Evolutionary conservation across 2,113 vertebrate species (phyloP), one percentile per base, ranked within the genome.

Genomic region (Psephotus haematonotus): DNA sequence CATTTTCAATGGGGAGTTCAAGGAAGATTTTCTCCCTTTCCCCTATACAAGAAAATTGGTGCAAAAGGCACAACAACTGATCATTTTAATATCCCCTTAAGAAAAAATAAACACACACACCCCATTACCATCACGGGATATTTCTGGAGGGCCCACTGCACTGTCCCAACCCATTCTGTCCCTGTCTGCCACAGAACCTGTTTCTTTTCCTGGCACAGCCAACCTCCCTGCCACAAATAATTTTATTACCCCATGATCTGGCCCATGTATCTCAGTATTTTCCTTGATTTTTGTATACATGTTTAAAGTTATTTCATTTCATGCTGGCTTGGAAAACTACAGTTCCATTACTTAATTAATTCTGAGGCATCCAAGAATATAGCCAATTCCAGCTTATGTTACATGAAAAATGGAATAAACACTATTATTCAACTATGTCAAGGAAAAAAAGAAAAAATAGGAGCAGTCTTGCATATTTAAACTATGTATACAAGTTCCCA

Each of bases 271-370:
- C 29, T 84, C 83, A 24, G 31, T 10, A 5, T 86, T 88, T 83
- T 62, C 25, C 53, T 52, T 68, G 18, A n/a, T 63, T 81, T 79
- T 52, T 90, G 12, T 35, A 47, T 79, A 35, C 23, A 15, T 57
- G 7, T 90, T 90, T 75, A 39, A 13, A 88, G 35, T 63, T 64
- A 90, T 17, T 93, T 94, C 64, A 92, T 92, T 96, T 96, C 82
- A 83, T 67, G 76, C 46, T 63, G n/a, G 55, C 69, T 96, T 96
- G 60, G 78, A 90, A 94, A 96, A 75, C 55, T 80, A 67, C 53
- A 1, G 3, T 94, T 81, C 55, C 16, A 70, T 86, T 83, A 92
- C 43, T 91, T 90, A 96, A 88, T 84, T 62, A 90, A 81, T 96
- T 93, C 68, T 83, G 43, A 95, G 24, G 28, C 47, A 76, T 86